Base-by-base conservation (phyloP, 2,797 vertebrate species). In the Syncerus caffer region DNA sequence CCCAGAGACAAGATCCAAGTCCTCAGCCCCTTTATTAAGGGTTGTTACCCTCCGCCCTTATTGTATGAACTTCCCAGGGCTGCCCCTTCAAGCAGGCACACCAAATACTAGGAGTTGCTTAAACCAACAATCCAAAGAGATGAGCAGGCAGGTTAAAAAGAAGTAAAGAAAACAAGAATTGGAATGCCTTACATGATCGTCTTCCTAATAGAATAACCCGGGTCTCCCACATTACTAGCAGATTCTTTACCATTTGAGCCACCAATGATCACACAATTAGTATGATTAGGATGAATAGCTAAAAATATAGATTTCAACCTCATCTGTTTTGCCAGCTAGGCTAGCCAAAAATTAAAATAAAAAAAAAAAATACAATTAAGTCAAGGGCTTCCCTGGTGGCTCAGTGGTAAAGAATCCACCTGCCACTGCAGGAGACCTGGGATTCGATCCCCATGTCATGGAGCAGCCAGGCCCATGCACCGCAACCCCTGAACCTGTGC, bases 381-480 rank as follows among this genome's bases (percentile, higher is more conserved):
- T 78, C 31, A 64, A 76, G 71, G 21, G 21, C 71, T 25, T 25
- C 71, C 38, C 38, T 42, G 21, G 38, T 7, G 71, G 0, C 21
- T 74, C 71, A 25, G 67, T 25, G 67, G 67, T 42, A 6, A 42
- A 14, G 67, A 74, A 74, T 42, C 38, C 12, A 14, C 67, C 34
- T 7, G 21, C 34, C 21, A 25, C 3, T 42, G 38, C 67, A 42
- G 34, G 21, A 74, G 71, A 42, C 71, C 71, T 14, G 21, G 38
- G 12, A n/a, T 74, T 74, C 12, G 0, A 42, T 25, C 21, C 71
- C 6, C 71, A 25, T 1, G 71, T 38, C 1, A 0, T 4, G 38
- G 21, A 74, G 71, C 71, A 13, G 3, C 71, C 10, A 42, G 6
- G 38, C 21, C 11, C 21, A 7, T 1, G 71, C 2, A 1, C 21